Evolutionary conservation across 1,140 invertebrate genomes (phyloP).

Genomic region (Mizuhopecten yessoensis): DNA sequence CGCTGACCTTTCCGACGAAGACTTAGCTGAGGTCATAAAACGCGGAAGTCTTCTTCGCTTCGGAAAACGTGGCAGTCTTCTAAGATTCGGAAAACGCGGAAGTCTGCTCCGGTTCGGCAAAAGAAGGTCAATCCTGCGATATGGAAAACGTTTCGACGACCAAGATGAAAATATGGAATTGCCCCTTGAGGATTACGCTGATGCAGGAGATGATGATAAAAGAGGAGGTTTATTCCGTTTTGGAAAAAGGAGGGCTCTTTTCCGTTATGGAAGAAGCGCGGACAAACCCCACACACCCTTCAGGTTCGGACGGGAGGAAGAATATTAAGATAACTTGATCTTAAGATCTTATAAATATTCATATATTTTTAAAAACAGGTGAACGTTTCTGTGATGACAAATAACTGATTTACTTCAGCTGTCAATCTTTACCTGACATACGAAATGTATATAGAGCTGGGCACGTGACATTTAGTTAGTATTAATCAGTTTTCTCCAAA

Average conservation of each 20-base stretch:
- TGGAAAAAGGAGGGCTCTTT: slow-evolving; percentile 61
- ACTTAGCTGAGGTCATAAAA: slow-evolving; percentile 64
- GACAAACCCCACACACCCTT: slow-evolving; percentile 65
- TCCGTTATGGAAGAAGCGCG: slow-evolving; percentile 60
- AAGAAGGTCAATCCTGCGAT: slow-evolving; percentile 58
- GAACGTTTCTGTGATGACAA: neutral
- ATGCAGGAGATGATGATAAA: slow-evolving; percentile 56
- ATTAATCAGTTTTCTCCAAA: neutral
- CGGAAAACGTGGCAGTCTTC: slow-evolving; percentile 64
- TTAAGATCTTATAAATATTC: neutral
- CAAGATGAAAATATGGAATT: slow-evolving; percentile 33
- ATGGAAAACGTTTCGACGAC: slow-evolving; percentile 61
- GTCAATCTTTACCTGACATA: neutral
- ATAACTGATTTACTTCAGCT: neutral
- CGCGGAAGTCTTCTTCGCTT: slow-evolving; percentile 66
- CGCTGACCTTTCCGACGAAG: slow-evolving; percentile 56
- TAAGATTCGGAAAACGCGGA: slow-evolving; percentile 68
- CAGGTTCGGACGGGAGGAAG: slow-evolving; percentile 64
- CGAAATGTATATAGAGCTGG: neutral
- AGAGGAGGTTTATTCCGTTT: slow-evolving; percentile 62
- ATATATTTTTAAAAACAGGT: slow-evolving; percentile 20
- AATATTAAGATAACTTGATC: neutral
- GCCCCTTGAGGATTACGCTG: slow-evolving; percentile 42
- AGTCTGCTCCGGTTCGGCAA: slow-evolving; percentile 64
- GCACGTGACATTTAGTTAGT: neutral